Evolutionary conservation across 1,140 invertebrate genomes (phyloP).

Genomic region (Habropoda laboriosa): DNA sequence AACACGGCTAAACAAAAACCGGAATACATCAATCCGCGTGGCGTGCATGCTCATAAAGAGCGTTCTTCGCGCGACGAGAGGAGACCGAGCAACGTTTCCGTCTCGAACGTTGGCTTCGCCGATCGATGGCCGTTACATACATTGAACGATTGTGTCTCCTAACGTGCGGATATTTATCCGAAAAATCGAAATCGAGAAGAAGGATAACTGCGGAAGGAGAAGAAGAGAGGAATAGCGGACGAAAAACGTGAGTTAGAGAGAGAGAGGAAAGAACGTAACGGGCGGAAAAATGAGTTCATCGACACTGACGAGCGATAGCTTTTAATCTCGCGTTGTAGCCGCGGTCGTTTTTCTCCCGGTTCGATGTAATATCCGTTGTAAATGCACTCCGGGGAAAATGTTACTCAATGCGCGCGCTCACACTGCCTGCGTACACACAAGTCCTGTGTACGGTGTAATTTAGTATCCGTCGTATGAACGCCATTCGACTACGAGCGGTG

Average conservation of each 20-base stretch:
- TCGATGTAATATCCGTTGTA: slow-evolving; percentile 69
- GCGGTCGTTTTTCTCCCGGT: slow-evolving; percentile 60
- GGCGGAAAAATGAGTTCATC: slow-evolving; percentile 62
- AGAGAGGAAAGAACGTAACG: background rate
- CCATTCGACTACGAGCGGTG: slow-evolving; percentile 11
- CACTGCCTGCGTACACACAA: slow-evolving; percentile 22
- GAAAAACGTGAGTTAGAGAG: too few relatives aligned
- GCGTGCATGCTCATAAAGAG: background rate
- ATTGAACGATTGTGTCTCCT: slow-evolving; percentile 9
- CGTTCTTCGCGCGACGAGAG: background rate
- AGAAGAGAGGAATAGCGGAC: background rate
- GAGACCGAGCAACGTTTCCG: background rate
- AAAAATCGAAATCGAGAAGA: background rate
- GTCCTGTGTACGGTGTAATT: slow-evolving; percentile 60
- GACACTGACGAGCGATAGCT: slow-evolving; percentile 68
- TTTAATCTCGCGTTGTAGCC: slow-evolving; percentile 63
- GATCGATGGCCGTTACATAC: slow-evolving; percentile 8
- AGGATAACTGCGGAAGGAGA: background rate
- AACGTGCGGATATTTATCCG: slow-evolving; percentile 31
- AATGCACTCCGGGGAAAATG: slow-evolving; percentile 67
- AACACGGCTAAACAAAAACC: background rate
- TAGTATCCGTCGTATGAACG: slow-evolving; percentile 61
- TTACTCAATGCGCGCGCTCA: slow-evolving; percentile 58
- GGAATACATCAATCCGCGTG: background rate
- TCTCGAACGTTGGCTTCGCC: background rate